Conservation (phyloP, 2,888 invertebrate species). For the Odontomyia ornata region DNA sequence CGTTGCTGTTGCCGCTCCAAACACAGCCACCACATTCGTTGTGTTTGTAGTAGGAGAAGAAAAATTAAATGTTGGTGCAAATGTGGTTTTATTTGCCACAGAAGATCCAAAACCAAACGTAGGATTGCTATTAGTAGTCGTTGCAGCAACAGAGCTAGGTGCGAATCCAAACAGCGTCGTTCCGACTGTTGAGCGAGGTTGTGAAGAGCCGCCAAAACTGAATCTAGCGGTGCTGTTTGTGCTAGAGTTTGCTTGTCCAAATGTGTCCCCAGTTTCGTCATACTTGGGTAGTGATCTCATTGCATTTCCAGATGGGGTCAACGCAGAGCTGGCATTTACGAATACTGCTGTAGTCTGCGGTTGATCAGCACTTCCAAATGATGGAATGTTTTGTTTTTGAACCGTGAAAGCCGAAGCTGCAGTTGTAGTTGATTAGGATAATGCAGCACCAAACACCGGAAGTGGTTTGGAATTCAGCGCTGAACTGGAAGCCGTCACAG, state of each 20-base stretch:
- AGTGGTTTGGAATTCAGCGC: background rate
- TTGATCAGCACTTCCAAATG: constrained; percentile 37
- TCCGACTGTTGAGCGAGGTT: background rate
- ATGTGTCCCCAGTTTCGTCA: background rate
- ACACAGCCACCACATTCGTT: background rate
- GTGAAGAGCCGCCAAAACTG: background rate
- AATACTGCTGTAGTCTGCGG: background rate
- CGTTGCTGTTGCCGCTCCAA: constrained; percentile 10
- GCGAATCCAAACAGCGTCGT: constrained; percentile 1
- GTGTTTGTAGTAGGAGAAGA: background rate
- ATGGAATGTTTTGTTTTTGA: background rate
- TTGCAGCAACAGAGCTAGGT: background rate
- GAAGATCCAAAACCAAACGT: constrained; percentile 31
- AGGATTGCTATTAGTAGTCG: background rate
- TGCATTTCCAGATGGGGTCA: background rate
- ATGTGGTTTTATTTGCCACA: constrained; percentile 14
- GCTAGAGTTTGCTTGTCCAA: background rate
- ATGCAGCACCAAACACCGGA: background rate
- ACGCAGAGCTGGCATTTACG: background rate
- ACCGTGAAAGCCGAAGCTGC: background rate
- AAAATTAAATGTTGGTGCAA: background rate
- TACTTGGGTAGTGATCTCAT: background rate
- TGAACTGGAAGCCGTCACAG: constrained; percentile 9
- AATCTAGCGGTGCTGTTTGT: background rate
- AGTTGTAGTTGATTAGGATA: background rate